phyloP scores from a whole-genome alignment of 2,888 invertebrate genomes.

The Drosophila emarginata region DNA sequence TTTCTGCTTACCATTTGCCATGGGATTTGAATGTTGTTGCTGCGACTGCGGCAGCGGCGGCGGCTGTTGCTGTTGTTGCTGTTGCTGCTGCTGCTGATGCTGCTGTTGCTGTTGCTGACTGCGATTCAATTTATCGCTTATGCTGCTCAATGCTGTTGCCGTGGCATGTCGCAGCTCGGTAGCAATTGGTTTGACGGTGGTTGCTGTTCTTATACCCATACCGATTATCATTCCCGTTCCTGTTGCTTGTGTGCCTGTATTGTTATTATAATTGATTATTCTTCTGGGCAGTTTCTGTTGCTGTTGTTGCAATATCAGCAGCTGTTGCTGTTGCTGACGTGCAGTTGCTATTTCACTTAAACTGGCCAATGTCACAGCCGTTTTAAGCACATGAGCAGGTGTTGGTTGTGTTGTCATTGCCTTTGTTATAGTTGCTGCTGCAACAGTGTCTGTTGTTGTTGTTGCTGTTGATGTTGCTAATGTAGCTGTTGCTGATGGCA shows the following conservation, averaged over 20 bases:
- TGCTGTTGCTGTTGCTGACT: conserved; percentile 19
- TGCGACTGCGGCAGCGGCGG: conserved; percentile 7
- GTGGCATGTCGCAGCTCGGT: neutral
- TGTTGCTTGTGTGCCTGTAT: conserved; percentile 32
- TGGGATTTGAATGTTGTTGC: conserved; percentile 30
- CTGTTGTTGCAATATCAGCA: conserved; percentile 43
- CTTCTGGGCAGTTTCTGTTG: conserved; percentile 66
- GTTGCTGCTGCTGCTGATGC: conserved; percentile 23
- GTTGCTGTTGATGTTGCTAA: conserved; percentile 42
- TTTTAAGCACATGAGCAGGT: conserved; percentile 76
- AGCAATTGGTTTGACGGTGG: conserved; percentile 1
- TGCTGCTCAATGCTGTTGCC: conserved; percentile 22
- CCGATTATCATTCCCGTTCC: conserved; percentile 25
- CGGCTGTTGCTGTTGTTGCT: conserved; percentile 24
- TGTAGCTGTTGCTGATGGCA: conserved; percentile 52
- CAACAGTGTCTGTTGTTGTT: conserved; percentile 30
- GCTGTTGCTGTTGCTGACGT: conserved; percentile 66
- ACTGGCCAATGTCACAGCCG: conserved; percentile 77
- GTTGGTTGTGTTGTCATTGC: conserved; percentile 65
- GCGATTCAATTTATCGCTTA: conserved; percentile 10
- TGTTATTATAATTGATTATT: conserved; percentile 65
- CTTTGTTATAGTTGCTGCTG: conserved; percentile 43
- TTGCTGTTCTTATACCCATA: conserved; percentile 34
- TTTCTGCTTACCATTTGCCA: conserved; percentile 66
- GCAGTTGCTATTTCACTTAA: conserved; percentile 79